phyloP scores from a whole-genome alignment of 2,888 invertebrate genomes.

The Drosophila engyochracea region DNA sequence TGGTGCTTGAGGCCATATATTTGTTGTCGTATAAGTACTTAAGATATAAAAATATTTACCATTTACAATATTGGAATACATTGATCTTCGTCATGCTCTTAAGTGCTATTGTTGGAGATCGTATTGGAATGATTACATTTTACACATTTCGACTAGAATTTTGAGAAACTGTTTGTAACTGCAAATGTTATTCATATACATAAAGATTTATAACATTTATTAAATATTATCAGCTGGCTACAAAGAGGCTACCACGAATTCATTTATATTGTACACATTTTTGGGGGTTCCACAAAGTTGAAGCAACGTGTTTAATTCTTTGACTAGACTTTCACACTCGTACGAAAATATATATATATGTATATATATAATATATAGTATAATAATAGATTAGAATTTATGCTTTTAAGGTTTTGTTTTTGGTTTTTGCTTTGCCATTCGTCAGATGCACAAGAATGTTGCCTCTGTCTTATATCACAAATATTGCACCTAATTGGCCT shows the following conservation, averaged over 20 bases:
- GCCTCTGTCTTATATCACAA: conserved; percentile 83
- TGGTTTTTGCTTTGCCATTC: conserved; percentile 9
- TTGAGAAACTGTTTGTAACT: conserved; percentile 27
- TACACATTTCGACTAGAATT: conserved; percentile 46
- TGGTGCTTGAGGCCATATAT: conserved; percentile 2
- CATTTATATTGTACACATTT: conserved; percentile 35
- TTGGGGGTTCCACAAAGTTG: conserved; percentile 20
- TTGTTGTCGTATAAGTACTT: conserved; percentile 14
- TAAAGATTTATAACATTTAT: conserved; percentile 19
- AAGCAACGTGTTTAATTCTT: conserved; percentile 46
- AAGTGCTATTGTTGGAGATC: conserved; percentile 40
- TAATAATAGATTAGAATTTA: background rate
- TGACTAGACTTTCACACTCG: conserved; percentile 78
- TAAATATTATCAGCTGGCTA: conserved; percentile 29
- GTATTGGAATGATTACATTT: conserved; percentile 2
- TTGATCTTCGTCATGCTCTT: conserved; percentile 20
- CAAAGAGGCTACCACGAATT: conserved; percentile 7
- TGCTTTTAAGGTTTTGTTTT: conserved; percentile 1
- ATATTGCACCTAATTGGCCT: conserved; percentile 85
- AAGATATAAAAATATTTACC: conserved; percentile 16
- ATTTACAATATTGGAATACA: conserved; percentile 16
- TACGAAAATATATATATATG: conserved; percentile 46
- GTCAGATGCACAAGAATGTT: conserved; percentile 27
- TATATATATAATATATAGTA: conserved; percentile 6
- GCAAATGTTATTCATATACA: conserved; percentile 2